Percentiles rank a stretch among this genome's conserved stretches.
Conservation (phyloP, 2,113 vertebrate genomes). For the Semnopithecus entellus region DNA sequence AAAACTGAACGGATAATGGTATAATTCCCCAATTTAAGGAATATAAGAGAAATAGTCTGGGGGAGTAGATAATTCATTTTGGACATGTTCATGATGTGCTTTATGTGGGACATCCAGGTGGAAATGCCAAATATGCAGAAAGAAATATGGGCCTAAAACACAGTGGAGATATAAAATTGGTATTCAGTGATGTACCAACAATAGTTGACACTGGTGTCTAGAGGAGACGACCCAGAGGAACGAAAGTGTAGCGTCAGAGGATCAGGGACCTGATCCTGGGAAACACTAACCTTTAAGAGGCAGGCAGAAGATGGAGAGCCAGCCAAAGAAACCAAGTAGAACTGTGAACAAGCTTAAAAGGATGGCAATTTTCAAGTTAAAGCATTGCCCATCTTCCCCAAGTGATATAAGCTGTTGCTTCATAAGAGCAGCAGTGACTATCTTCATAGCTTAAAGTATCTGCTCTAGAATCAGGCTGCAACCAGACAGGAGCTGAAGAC, state of each 20-base stretch:
- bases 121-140: slow-evolving; percentile 1
- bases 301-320: not conserved
- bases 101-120: not conserved
- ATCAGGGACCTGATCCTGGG: not conserved
- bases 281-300: not conserved
- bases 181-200: no score
- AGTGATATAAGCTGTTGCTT: not conserved
- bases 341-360: not conserved
- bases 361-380: not conserved
- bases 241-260: not conserved
- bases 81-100: not conserved
- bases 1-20: not conserved
- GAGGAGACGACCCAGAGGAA: not conserved
- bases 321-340: not conserved
- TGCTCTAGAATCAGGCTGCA: slow-evolving; percentile 16
- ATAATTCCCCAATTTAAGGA: not conserved
- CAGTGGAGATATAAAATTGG: not conserved
- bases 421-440: not conserved
- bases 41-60: not conserved
- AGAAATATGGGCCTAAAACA: not conserved
- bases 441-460: not conserved
- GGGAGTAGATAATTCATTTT: not conserved
- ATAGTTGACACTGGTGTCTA: not conserved
- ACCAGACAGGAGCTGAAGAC: slow-evolving; percentile 31
- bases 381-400: not conserved